These are phyloP conservation scores for Enteromius thamalakanensis DNA, from an alignment of 2,797 vertebrate genomes.

Conservation along the genomic window DNA sequence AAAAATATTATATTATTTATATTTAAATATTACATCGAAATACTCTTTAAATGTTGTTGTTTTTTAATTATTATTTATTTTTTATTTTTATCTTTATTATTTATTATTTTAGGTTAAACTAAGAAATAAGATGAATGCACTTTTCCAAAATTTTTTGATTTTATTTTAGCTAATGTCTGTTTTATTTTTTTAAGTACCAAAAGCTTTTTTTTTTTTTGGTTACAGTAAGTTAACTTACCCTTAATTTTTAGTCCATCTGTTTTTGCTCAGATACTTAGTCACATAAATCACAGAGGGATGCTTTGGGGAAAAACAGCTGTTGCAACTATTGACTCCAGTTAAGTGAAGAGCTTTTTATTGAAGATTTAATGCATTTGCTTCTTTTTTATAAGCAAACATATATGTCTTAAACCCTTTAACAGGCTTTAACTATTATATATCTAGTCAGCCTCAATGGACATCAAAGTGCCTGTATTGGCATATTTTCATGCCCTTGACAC, in stretches of 20 bases:
- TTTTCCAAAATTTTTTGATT: background rate
- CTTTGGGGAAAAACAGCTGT: slow-evolving; percentile 1
- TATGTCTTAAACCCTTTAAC: background rate
- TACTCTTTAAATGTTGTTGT: background rate
- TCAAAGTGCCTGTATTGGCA: background rate
- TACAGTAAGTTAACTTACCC: background rate
- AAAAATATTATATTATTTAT: background rate
- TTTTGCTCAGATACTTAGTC: background rate
- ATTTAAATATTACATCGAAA: background rate
- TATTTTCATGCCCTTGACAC: background rate
- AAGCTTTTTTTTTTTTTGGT: background rate
- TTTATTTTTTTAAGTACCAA: background rate
- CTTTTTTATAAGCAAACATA: background rate
- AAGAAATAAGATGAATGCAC: background rate
- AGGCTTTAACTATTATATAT: background rate
- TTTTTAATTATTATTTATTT: background rate
- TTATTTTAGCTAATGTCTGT: background rate
- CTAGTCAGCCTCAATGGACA: background rate
- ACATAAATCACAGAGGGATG: background rate
- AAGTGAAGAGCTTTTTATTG: background rate
- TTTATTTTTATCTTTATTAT: background rate
- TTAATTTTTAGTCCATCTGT: background rate
- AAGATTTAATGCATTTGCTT: background rate
- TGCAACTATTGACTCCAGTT: slow-evolving; percentile 1
- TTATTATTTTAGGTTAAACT: background rate